Evolutionary conservation across 2,797 vertebrate species (phyloP), one percentile per base, ranked within the genome.

Genomic region (Sebastes kiyomatsui): DNA sequence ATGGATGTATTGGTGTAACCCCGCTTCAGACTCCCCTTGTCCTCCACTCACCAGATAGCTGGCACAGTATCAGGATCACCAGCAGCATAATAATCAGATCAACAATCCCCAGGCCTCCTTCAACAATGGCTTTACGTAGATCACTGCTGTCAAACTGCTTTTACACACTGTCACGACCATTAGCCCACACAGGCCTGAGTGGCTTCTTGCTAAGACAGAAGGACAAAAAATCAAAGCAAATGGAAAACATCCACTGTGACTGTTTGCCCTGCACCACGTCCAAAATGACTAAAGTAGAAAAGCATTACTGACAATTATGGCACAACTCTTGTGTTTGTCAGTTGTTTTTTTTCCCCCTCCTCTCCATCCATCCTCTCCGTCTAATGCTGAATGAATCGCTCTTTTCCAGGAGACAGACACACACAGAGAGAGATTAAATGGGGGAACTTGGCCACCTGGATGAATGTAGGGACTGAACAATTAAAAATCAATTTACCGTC

Each of bases 91-190:
- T 97, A 97, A 98, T 98, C 96, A 97, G 97, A 99, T 98, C 97
- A 98, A 94, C 72, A 67, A 72, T 77, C 83, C 62, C 69, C 56
- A 61, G 67, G 66, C 66, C 61, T 96, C 95, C 96, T 95, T 95
- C 96, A 94, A 96, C 96, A 96, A 96, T 96, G 96, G 95, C 96
- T 96, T 96, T n/a, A 96, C 95, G 96, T 97, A 97, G 97, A 97
- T 97, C 97, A 97, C 96, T 96, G 96, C 96, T 97, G 97, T 97
- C 96, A 97, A 97, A 97, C 97, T 97, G 96, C 97, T 97, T 97
- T 98, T 97, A 96, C 97, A 97, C 97, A 96, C 96, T 96, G 96
- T 97, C 96, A 96, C 91, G 92, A 95, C 97, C 96, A 97, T 99
- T 97, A 98, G 97, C 82, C 93, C 92, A 68, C 85, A 79, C 94